Evolutionary conservation across 2,888 invertebrate species (phyloP).

Genomic region (Tortrix viridana): DNA sequence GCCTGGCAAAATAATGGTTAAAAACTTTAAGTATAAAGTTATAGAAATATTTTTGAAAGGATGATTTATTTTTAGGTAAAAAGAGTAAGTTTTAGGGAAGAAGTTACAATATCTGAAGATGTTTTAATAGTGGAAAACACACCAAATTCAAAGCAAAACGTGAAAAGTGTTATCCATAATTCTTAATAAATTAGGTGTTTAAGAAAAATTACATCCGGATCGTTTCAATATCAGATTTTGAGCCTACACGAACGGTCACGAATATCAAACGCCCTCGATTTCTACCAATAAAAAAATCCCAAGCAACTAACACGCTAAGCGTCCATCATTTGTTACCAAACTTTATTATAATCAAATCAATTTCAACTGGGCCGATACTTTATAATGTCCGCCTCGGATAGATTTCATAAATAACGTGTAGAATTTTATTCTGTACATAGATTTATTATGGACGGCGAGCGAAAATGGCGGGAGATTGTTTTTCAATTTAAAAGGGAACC

Average conservation of each 20-base stretch:
- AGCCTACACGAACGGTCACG: background rate
- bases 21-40: background rate
- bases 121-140: no score
- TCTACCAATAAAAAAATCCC: conserved; percentile 15
- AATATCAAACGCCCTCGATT: conserved; percentile 11
- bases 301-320: conserved; percentile 25
- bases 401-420: conserved; percentile 83
- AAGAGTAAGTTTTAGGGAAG: no score
- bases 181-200: no score
- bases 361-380: conserved; percentile 42
- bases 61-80: no score
- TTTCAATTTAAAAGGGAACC: conserved; percentile 83
- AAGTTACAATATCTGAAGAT: no score
- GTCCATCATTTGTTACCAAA: conserved; percentile 36
- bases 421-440: conserved; percentile 82
- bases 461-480: conserved; percentile 85
- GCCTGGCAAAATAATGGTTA: conserved; percentile 47
- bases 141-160: no score
- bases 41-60: no score
- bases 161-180: no score
- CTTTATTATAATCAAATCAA: conserved; percentile 37
- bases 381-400: conserved; percentile 64
- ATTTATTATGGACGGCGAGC: conserved; percentile 83
- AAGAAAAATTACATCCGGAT: no score
- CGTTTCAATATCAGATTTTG: no score